Conservation (phyloP, 92 coral and sea anemone genomes). For the Desmophyllum pertusum region DNA sequence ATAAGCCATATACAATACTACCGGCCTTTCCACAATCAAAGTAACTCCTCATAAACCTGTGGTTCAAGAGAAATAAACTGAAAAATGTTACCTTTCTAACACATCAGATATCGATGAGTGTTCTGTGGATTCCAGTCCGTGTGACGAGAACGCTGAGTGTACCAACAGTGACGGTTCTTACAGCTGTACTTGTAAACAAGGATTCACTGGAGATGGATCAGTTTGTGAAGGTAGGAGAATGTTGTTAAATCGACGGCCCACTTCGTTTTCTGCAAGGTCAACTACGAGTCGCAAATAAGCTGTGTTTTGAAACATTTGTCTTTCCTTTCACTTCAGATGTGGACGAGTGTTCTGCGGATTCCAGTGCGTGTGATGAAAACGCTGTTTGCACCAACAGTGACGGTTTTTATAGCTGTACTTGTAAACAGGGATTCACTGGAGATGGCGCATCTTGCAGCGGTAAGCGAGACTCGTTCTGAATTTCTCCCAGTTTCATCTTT, state of each 20-base stretch:
- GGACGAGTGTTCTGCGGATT: conserved; percentile 50
- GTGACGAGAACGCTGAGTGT: conserved; percentile 36
- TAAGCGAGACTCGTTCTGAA: conserved; percentile 7
- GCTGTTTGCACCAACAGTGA: conserved; percentile 62
- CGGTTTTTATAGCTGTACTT: conserved; percentile 70
- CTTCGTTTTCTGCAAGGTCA: too few species aligned
- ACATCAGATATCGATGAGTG: conserved; percentile 30
- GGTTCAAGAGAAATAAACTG: too few species aligned
- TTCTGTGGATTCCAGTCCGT: conserved; percentile 12
- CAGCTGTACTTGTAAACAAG: conserved; percentile 45
- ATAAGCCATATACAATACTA: too few species aligned
- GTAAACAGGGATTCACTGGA: conserved; percentile 56
- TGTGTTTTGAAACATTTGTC: too few species aligned
- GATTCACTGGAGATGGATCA: conserved; percentile 48
- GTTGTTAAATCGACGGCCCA: too few species aligned
- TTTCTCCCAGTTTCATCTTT: too few species aligned
- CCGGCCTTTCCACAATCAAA: too few species aligned
- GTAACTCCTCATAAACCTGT: too few species aligned
- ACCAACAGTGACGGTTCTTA: conserved; percentile 57
- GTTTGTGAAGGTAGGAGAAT: conserved; percentile 70
- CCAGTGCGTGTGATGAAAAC: conserved; percentile 47
- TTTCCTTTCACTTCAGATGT: conserved; percentile 27
- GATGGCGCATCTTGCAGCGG: background rate
- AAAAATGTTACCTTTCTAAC: too few species aligned
- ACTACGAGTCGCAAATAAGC: too few species aligned